Conservation (phyloP, 2,797 vertebrate species). For the Falco rusticolus region DNA sequence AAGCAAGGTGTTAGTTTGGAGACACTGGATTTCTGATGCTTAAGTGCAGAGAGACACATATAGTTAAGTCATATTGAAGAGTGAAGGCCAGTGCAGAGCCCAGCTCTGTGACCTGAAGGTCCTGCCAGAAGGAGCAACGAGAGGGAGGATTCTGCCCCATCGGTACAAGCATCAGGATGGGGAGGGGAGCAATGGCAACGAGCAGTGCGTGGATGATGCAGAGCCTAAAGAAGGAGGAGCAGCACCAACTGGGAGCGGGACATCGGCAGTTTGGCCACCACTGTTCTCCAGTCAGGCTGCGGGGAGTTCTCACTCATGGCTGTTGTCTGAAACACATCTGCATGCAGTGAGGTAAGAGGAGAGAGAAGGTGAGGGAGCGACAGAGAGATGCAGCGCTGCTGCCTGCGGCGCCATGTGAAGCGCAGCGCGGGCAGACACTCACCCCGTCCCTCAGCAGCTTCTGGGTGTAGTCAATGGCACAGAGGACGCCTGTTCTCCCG, state of each 20-base stretch:
- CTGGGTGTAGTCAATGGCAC: constrained; percentile 93
- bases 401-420: background rate
- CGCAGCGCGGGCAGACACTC: constrained; percentile 29
- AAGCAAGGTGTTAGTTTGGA: background rate
- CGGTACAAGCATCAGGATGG: background rate
- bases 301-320: background rate
- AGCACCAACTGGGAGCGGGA: background rate
- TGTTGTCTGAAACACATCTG: background rate
- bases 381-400: background rate
- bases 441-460: constrained; percentile 90
- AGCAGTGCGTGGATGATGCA: too few species aligned
- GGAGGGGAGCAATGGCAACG: background rate
- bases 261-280: accelerated
- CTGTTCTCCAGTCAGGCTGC: accelerated
- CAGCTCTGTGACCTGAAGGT: background rate
- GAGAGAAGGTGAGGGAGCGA: background rate
- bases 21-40: background rate
- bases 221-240: background rate
- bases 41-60: accelerated
- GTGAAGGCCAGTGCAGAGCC: background rate
- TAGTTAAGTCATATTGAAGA: accelerated
- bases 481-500: constrained; percentile 93
- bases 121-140: background rate
- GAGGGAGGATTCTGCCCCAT: background rate
- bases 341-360: background rate